Base-by-base conservation (phyloP, 2,797 vertebrate genomes). In the Philypnodon macrostomus region DNA sequence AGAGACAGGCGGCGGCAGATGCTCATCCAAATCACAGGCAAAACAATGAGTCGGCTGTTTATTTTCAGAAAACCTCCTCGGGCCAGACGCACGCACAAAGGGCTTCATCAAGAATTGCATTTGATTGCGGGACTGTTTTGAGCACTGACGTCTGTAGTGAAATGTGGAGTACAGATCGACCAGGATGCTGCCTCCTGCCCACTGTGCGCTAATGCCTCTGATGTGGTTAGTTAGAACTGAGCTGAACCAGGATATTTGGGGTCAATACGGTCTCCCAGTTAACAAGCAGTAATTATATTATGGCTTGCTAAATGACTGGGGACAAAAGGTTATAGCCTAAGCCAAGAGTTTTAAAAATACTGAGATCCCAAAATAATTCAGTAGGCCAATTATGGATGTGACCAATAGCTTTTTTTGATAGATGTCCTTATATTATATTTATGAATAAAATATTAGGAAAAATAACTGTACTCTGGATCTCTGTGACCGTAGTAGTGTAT, bases 71-170 rank as follows among this genome's bases (percentile, higher is more conserved):
- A 67, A 35, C 35, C 50, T 58, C 51, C 3, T 1, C 8, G 21
- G 45, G 39, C 31, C 51, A 53, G 10, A 18, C 24, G 32, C 35
- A 32, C 14, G 48, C 50, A 57, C 27, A 26, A 26, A 17, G 9
- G 47, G 46, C 14, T 53, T 66, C 70, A 78, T 77, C 65, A 70
- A 34, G 50, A 61, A 55, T 26, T 46, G 59, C 23, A 57, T 67
- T 55, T 79, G 68, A 80, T 73, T 75, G 67, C 48, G 51, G 42
- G 12, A 39, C 12, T 5, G 44, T 55, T 13, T 24, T 49, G 58
- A 47, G 42, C 13, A 15, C 13, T 14, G 41, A 33, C 18, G 2
- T 42, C 34, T 36, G 26, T 31, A 40, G 33, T 46, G 19, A 51
- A 29, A 14, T n/a, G 14, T 23, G 27, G 13, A 7, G 15, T 17